phyloP scores from a whole-genome alignment of 2,113 vertebrate species.

The Echinops telfairi region DNA sequence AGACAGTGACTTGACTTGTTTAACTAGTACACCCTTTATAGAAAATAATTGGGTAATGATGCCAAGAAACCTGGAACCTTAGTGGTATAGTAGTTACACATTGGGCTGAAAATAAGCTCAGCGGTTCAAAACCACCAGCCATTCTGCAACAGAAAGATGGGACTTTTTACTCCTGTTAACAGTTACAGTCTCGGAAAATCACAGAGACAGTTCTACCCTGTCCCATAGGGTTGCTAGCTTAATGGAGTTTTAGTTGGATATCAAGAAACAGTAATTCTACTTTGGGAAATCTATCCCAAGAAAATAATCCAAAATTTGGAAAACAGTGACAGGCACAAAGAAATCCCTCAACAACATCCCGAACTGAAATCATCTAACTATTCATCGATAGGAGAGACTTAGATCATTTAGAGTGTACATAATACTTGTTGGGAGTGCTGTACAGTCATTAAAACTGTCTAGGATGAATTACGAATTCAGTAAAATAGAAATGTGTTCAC shows the following conservation, averaged over 20 bases:
- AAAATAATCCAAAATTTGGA: constrained; percentile 49
- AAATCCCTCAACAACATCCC: constrained; percentile 8
- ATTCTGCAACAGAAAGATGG: too few relatives aligned
- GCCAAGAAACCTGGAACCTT: background rate
- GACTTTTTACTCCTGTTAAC: too few relatives aligned
- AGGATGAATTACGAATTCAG: background rate
- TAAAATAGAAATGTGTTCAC: too few relatives aligned
- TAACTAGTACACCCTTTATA: background rate
- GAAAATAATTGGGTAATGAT: constrained; percentile 5
- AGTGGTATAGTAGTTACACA: too few relatives aligned
- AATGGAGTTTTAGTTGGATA: too few relatives aligned
- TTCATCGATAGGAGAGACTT: constrained; percentile 22
- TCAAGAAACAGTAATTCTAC: constrained; percentile 55
- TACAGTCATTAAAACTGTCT: background rate
- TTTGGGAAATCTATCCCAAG: constrained; percentile 38
- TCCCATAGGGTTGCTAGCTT: too few relatives aligned
- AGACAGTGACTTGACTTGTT: constrained; percentile 3
- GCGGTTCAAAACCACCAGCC: too few relatives aligned
- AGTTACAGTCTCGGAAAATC: too few relatives aligned
- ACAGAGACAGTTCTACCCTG: too few relatives aligned
- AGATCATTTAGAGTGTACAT: background rate
- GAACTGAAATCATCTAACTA: constrained; percentile 55
- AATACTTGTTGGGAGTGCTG: background rate
- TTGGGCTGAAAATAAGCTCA: too few relatives aligned
- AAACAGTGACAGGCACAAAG: constrained; percentile 14